Base-by-base conservation (phyloP, 2,888 invertebrate species). In the Cephus pygmeus region DNA sequence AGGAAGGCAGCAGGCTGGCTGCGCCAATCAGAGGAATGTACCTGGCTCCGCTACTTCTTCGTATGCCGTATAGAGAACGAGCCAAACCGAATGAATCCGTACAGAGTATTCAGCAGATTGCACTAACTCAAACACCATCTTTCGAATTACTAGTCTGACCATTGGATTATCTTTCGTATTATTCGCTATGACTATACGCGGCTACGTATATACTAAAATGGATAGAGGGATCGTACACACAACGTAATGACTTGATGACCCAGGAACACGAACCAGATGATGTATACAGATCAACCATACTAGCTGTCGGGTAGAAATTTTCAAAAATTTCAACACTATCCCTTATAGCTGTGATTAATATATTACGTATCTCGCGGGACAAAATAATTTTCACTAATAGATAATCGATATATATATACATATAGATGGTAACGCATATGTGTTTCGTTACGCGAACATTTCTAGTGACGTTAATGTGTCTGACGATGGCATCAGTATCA, bases 1-100 rank as follows among this genome's bases (percentile, higher is more conserved):
- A 85, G 84, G 80, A 84, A 86, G 80, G 83, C 84, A 56, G 56
- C 23, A 81, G 75, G 71, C 69, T 82, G 83, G 83, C 86, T 78
- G 80, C 84, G 82, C 84, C 88, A 88, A 88, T 88, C 88, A 87
- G 85, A 81, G 83, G 76, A 83, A 85, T 86, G 73, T 79, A 74
- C 80, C 74, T 69, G 34, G 30, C 56, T 6, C 71, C 31, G n/a
- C 36, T 40, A 79, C 75, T 69, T 40, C 69, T 4, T 23, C 68
- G 73, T 40, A 30, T 33, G 31, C 68, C 68, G 12, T 35, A 40
- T 73, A 69, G 35, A 75, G 69, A 23, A 31, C 73, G 23, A 30
- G 12, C 11, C 40, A 68, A 75, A 75, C 73, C 77, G 77, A 82
- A 82, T 80, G 79, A 85, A 86, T 78, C 81, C 81, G 77, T 80